Evolutionary conservation across 1,140 invertebrate species (phyloP), one percentile per base, ranked within the genome.

Genomic region (Grapholita molesta): DNA sequence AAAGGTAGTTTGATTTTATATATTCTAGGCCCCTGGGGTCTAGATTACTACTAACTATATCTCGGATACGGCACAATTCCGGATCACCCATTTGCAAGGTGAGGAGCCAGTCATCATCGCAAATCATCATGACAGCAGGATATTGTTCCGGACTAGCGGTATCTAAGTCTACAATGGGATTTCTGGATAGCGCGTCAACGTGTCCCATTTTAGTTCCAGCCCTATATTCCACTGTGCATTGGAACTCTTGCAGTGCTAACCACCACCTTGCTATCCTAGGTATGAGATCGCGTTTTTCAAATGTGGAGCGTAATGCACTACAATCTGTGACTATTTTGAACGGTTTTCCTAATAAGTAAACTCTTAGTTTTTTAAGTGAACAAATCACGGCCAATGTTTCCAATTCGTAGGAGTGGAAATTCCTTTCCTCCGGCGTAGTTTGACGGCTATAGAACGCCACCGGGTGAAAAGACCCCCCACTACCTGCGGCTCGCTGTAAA

Each of bases 161-260:
- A 6, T 33, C 32, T 6, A 6, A 6, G 11, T 33, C 11, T 6
- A 33, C 32, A n/a, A 53, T 53, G n/a, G 48, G 48, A 70, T 74
- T 25, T 70, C 80, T 42, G 67, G 78, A 82, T 5, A 86, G 57
- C 7, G 75, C 72, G 66, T 85, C 84, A 1, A 77, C 77, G 73
- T 85, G 82, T 11, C n/a, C 35, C 76, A 82, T 80, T 12, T 70
- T 71, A 15, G 18, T 48, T 12, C 82, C 80, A 1, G 72, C 48
- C 25, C 77, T 48, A n/a, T 53, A 53, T 23, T 53, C 48, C 6
- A 15, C n/a, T 53, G 48, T 53, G n/a, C 48, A 53, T 4, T 53
- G 5, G n/a, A 53, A 53, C 48, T 53, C 21, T n/a, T 53, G 21
- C 5, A 53, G 6, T n/a, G 21, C 12, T n/a, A 53, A 53, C 48